Conservation (phyloP, 2,888 invertebrate species). For the Aphidoletes aphidimyza region DNA sequence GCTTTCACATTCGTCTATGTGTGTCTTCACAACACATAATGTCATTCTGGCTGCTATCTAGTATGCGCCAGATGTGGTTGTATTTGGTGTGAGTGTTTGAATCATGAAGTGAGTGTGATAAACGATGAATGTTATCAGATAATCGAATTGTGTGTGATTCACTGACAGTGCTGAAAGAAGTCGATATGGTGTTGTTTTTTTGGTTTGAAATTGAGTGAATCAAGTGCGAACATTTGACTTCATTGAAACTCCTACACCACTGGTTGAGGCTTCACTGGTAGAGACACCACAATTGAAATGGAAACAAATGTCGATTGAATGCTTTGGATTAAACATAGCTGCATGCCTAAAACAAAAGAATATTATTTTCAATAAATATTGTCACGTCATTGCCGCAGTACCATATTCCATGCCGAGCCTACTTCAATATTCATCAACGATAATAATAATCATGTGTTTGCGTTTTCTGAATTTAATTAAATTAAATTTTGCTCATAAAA, state of each 20-base stretch:
- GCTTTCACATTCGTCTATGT: background rate
- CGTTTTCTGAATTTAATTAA: background rate
- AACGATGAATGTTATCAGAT: constrained; percentile 42
- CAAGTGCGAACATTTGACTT: too few species aligned
- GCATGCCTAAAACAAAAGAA: background rate
- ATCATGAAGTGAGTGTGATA: background rate
- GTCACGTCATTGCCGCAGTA: background rate
- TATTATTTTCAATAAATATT: background rate
- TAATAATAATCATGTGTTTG: background rate
- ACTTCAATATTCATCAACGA: background rate
- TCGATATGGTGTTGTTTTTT: too few species aligned
- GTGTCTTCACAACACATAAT: background rate
- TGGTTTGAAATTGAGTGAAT: too few species aligned
- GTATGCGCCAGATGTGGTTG: background rate
- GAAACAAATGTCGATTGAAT: background rate
- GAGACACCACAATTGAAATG: too few species aligned
- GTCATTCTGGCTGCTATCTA: too few species aligned
- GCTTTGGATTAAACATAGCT: background rate
- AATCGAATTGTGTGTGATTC: constrained; percentile 37
- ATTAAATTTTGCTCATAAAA: background rate
- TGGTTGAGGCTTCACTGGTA: too few species aligned
- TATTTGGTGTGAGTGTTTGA: background rate
- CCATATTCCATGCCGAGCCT: background rate
- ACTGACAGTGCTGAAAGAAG: background rate
- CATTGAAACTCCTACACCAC: too few species aligned